phyloP scores from a whole-genome alignment of 2,888 invertebrate species.

The Cataglyphis albicans region DNA sequence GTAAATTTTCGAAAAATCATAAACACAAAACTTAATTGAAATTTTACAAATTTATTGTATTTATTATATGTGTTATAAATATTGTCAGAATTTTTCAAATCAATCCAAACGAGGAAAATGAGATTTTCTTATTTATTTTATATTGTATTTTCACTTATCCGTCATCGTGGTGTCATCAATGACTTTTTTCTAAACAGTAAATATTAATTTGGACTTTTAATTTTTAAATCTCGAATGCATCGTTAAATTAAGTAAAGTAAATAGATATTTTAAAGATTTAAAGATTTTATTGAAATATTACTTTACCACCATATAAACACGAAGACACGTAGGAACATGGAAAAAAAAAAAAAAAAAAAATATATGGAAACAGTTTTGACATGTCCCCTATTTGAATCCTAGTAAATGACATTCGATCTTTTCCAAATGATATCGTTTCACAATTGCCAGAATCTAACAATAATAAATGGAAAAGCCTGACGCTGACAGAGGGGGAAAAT shows the following conservation, averaged over 20 bases:
- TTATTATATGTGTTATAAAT: not conserved
- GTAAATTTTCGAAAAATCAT: not conserved
- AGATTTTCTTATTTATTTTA: conserved; percentile 2
- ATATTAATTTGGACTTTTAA: not conserved
- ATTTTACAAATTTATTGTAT: not conserved
- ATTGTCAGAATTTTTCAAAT: not conserved
- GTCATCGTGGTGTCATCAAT: not conserved
- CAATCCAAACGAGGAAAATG: not conserved
- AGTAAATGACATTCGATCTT: conserved; percentile 32
- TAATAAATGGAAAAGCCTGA: conserved; percentile 31
- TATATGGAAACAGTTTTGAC: not conserved
- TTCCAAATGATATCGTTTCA: conserved; percentile 15
- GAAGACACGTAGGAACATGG: not conserved
- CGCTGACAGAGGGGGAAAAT: conserved; percentile 41
- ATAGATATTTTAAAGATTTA: not conserved
- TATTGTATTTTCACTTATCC: not conserved
- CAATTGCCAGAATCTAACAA: conserved; percentile 22
- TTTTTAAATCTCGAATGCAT: not conserved
- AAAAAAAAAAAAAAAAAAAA: not conserved
- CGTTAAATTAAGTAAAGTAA: not conserved
- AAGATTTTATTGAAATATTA: not conserved
- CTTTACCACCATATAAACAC: not conserved
- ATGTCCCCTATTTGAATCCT: not conserved
- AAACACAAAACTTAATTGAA: not conserved
- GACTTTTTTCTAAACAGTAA: not conserved